phyloP scores from a whole-genome alignment of 1,140 invertebrate genomes.

The Drosophila micromelanica region DNA sequence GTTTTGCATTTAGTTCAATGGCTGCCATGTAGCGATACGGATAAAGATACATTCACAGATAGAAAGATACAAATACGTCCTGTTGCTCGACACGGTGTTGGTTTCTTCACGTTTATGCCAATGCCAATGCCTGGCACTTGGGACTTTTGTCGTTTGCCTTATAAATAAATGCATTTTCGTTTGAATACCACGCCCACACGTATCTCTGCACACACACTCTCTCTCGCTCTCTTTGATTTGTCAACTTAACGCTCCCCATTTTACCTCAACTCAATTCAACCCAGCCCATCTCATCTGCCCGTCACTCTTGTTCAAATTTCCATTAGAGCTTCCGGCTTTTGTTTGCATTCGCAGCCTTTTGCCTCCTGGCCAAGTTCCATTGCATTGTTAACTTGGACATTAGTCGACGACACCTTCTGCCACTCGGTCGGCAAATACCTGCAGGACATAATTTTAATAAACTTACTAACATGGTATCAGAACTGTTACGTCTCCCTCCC shows the following conservation, averaged over 20 bases:
- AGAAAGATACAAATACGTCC: conserved; percentile 52
- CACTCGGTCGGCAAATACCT: conserved; percentile 60
- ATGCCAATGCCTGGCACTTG: conserved; percentile 41
- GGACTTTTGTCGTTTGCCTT: conserved; percentile 69
- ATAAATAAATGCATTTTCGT: conserved; percentile 79
- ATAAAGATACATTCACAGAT: conserved; percentile 61
- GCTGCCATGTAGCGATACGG: conserved; percentile 49
- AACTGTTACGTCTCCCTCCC: neutral
- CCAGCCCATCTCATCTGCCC: neutral
- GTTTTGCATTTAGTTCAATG: conserved; percentile 58
- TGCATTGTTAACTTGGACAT: conserved; percentile 65
- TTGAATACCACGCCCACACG: conserved; percentile 52
- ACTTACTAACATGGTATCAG: conserved; percentile 57
- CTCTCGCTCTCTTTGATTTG: conserved; percentile 53
- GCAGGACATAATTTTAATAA: conserved; percentile 79
- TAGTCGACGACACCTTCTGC: conserved; percentile 52
- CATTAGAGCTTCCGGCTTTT: conserved; percentile 53
- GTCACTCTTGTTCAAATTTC: conserved; percentile 36
- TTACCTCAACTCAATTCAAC: neutral
- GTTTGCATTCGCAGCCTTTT: conserved; percentile 38
- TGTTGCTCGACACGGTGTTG: conserved; percentile 50
- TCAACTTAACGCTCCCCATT: conserved; percentile 47
- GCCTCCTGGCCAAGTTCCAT: neutral
- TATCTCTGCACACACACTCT: neutral
- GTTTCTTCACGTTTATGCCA: conserved; percentile 18